phyloP scores from a whole-genome alignment of 2,797 vertebrate genomes.

The Numenius phaeopus region DNA sequence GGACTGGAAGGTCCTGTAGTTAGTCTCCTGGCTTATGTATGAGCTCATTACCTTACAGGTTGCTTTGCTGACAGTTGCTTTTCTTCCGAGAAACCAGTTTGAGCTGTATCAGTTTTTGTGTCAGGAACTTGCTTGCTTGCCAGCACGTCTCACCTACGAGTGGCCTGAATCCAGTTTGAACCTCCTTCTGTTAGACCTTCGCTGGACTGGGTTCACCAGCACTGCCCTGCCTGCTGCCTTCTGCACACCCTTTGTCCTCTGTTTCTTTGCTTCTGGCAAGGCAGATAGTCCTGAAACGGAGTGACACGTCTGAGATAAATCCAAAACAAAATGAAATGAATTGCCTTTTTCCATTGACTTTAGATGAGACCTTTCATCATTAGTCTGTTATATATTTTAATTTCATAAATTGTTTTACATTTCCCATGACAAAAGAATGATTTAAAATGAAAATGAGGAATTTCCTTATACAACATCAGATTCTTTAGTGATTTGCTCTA shows the following conservation, averaged over 20 bases:
- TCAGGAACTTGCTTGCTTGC: background rate
- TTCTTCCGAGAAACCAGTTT: background rate
- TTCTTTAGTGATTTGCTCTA: background rate
- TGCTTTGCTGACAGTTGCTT: background rate
- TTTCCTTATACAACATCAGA: background rate
- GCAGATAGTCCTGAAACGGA: background rate
- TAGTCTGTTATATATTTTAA: background rate
- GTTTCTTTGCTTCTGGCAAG: background rate
- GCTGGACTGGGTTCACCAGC: background rate
- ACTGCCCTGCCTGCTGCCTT: background rate
- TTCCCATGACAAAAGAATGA: background rate
- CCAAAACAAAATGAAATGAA: background rate
- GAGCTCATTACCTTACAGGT: conserved; percentile 16
- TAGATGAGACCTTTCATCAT: background rate
- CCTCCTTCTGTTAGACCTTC: background rate
- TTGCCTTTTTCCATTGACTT: background rate
- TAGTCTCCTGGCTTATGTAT: conserved; percentile 16
- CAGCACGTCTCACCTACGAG: background rate
- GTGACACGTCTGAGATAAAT: background rate
- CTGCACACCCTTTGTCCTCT: background rate
- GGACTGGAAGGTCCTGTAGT: background rate
- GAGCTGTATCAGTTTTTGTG: background rate
- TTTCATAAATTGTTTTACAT: background rate
- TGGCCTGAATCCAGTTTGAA: background rate
- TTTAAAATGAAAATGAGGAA: background rate